Conservation (phyloP, 2,113 vertebrate species). For the Corythaixoides concolor region DNA sequence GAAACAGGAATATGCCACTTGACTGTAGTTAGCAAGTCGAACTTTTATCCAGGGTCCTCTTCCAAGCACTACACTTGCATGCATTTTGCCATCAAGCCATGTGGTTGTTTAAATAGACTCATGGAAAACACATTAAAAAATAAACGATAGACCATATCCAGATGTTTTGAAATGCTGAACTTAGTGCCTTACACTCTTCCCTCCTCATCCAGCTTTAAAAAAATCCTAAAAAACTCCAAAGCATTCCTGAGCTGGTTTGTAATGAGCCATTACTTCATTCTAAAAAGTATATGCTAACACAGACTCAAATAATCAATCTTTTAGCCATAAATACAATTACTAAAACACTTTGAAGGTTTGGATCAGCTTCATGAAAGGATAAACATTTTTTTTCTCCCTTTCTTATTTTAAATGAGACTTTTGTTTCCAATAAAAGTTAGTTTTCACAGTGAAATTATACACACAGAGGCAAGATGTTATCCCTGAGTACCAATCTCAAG, state of each 20-base stretch:
- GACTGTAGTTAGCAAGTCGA: neutral
- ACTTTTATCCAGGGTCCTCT: neutral
- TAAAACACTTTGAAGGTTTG: conserved; percentile 58
- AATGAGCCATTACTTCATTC: conserved; percentile 64
- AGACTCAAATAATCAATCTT: conserved; percentile 60
- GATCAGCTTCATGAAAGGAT: conserved; percentile 25
- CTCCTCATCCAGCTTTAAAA: conserved; percentile 38
- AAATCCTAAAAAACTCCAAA: conserved; percentile 54
- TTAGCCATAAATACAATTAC: conserved; percentile 40
- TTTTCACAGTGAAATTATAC: neutral
- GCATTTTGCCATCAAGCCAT: conserved; percentile 49
- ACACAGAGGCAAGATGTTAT: neutral
- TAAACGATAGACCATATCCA: conserved; percentile 60
- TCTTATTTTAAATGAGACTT: neutral
- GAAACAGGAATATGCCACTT: conserved; percentile 17
- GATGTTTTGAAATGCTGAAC: conserved; percentile 64
- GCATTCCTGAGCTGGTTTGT: conserved; percentile 65
- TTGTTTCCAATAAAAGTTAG: neutral
- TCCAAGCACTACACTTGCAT: conserved; percentile 26
- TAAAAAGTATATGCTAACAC: conserved; percentile 31
- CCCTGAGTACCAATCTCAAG: neutral
- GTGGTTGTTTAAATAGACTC: conserved; percentile 38
- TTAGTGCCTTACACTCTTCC: conserved; percentile 38
- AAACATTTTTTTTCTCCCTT: conserved; percentile 4
- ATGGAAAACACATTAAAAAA: conserved; percentile 66